Evolutionary conservation across 1,140 invertebrate genomes (phyloP).

Genomic region (Ceratoteleas bidentatus): DNA sequence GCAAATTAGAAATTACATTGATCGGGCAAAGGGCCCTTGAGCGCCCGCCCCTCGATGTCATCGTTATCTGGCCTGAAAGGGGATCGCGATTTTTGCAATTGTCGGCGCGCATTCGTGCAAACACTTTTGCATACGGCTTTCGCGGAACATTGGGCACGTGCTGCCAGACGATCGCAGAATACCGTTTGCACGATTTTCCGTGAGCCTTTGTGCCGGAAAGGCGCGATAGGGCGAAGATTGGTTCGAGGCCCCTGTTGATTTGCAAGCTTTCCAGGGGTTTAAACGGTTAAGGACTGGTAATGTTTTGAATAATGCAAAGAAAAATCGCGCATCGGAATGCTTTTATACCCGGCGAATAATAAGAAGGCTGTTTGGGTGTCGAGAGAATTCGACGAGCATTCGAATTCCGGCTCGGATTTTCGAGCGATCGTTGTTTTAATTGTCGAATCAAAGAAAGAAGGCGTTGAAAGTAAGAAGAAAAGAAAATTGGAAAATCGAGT

Average conservation of each 20-base stretch:
- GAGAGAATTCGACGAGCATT: neutral
- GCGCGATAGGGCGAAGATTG: conserved; percentile 26
- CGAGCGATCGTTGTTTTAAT: no score
- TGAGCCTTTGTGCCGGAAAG: conserved; percentile 2
- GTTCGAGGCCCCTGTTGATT: conserved; percentile 32
- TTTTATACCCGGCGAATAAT: conserved; percentile 4
- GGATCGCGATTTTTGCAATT: conserved; percentile 39
- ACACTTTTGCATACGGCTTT: conserved; percentile 45
- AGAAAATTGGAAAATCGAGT: no score
- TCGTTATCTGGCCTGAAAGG: conserved; percentile 22
- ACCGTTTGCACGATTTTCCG: conserved; percentile 13
- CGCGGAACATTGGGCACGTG: conserved; percentile 42
- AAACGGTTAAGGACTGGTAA: conserved; percentile 20
- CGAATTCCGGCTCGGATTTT: no score
- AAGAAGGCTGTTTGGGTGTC: neutral
- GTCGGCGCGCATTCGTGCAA: conserved; percentile 37
- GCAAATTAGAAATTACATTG: conserved; percentile 37
- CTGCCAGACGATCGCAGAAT: conserved; percentile 14
- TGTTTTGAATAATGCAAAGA: conserved; percentile 39
- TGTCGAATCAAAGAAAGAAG: no score
- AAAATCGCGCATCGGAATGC: conserved; percentile 5
- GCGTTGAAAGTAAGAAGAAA: no score
- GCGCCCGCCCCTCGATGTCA: conserved; percentile 12
- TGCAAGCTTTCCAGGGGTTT: conserved; percentile 19
- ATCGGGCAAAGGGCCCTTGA: conserved; percentile 11